Conservation (phyloP, 1,140 invertebrate genomes). For the Listronotus bonariensis region DNA sequence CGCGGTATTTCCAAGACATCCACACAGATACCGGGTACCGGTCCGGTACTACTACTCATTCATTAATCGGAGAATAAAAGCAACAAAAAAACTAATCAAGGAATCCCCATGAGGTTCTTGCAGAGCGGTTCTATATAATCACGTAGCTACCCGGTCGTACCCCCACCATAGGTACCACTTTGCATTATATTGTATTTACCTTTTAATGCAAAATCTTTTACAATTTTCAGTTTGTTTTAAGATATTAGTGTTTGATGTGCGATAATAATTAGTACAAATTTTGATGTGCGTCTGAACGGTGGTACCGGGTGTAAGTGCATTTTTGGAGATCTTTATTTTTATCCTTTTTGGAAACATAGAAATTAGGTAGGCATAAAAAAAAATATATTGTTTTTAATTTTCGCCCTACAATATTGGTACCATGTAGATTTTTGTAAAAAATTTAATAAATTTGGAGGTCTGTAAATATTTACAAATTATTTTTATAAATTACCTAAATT, state of each 20-base stretch:
- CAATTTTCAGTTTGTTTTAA: conserved; percentile 16
- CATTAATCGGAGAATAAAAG: too few species aligned
- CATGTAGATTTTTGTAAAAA: too few species aligned
- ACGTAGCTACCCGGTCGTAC: not conserved
- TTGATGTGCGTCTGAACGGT: conserved; percentile 1
- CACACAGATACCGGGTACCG: too few species aligned
- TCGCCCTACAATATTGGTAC: too few species aligned
- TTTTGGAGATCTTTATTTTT: not conserved
- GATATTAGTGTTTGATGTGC: conserved; percentile 3
- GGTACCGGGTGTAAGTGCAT: not conserved
- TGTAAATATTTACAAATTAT: too few species aligned
- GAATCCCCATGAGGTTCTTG: conserved; percentile 7
- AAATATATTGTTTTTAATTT: too few species aligned
- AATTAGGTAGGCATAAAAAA: too few species aligned
- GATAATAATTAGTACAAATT: not conserved
- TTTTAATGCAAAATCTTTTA: conserved; percentile 19
- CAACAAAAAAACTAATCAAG: not conserved
- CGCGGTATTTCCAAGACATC: too few species aligned
- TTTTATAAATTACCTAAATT: too few species aligned
- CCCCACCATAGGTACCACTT: not conserved
- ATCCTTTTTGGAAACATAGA: too few species aligned
- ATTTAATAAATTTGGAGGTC: too few species aligned
- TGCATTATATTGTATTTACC: conserved; percentile 7
- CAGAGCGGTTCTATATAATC: not conserved
- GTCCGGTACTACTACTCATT: too few species aligned